Evolutionary conservation across 2,113 vertebrate genomes (phyloP), one percentile per base, ranked within the genome.

Genomic region (Pseudolaguvia tuberculata): DNA sequence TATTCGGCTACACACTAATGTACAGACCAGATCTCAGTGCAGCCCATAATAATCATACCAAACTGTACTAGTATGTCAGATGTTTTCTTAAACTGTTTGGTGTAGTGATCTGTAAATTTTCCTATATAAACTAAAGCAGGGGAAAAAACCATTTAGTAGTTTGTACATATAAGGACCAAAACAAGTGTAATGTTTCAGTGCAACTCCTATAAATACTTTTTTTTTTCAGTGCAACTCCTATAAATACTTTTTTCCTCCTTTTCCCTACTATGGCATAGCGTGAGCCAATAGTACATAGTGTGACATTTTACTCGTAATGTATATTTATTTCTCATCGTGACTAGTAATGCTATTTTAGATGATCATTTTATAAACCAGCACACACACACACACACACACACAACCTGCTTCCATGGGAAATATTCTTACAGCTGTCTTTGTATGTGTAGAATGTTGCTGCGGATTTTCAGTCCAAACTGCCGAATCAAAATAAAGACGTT

Each of bases 401-500:
- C 66, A 25, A 39, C 20, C 57, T 70, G 75, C 75, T 70, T 51
- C 21, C 59, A 29, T 62, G 66, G 39, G 48, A 77, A 61, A 45
- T 61, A 35, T 52, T 35, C 31, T 25, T 27, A 15, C 57, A 77
- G 48, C 48, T 75, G 21, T 66, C 50, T 75, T 75, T 75, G 62
- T 57, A 47, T 10, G 42, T 56, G 63, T 53, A 57, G 73, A 29
- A 48, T 75, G 62, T 47, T 56, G 5, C 21, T 75, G 73, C 39
- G 4, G 51, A 68, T 53, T 31, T 75, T 42, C 65, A 68, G 73
- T 75, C 53, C n/a, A 23, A 58, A 50, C n/a, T 67, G 62, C 67
- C 62, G 27, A 50, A 57, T 75, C 73, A 75, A 13, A 67, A 50
- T 68, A 75, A 75, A 68, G 55, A 68, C 31, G 58, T 59, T 35